Conservation (phyloP, 2,113 vertebrate species). For the Hippocampus guttulatus region DNA sequence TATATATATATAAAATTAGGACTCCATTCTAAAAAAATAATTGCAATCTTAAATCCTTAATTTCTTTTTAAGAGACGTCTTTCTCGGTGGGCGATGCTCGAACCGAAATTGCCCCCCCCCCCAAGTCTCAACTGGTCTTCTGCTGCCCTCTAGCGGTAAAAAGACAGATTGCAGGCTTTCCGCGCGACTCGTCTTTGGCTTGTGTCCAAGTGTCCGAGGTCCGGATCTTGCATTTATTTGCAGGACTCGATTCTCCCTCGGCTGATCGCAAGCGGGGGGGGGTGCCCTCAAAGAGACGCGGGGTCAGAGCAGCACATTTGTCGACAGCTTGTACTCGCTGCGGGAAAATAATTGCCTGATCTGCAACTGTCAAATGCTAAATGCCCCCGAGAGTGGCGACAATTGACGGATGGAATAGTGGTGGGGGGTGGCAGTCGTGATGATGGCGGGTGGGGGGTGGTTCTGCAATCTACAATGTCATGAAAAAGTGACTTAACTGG, state of each 20-base stretch:
- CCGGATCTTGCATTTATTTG: not conserved
- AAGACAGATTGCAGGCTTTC: constrained; percentile 18
- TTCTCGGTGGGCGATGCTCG: not conserved
- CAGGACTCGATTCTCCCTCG: not conserved
- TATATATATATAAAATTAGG: no score
- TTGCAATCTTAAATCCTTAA: not conserved
- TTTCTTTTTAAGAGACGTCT: not conserved
- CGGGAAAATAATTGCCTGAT: constrained; percentile 77
- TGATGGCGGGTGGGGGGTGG: no score
- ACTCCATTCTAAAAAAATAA: no score
- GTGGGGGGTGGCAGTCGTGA: constrained; percentile 27
- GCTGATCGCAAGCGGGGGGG: no score
- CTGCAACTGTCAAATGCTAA: constrained; percentile 79
- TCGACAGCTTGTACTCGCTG: constrained; percentile 72
- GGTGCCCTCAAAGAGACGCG: constrained; percentile 65
- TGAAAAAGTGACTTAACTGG: no score
- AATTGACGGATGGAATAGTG: constrained; percentile 74
- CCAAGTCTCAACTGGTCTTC: constrained; percentile 48
- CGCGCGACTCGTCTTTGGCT: not conserved
- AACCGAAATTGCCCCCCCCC: no score
- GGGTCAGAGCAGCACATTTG: constrained; percentile 69
- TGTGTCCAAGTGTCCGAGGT: not conserved
- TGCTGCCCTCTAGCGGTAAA: constrained; percentile 69
- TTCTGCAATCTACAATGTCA: no score
- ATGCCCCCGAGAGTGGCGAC: constrained; percentile 68